Evolutionary conservation across 2,113 vertebrate species (phyloP).

Genomic region (Hemibagrus wyckioides): DNA sequence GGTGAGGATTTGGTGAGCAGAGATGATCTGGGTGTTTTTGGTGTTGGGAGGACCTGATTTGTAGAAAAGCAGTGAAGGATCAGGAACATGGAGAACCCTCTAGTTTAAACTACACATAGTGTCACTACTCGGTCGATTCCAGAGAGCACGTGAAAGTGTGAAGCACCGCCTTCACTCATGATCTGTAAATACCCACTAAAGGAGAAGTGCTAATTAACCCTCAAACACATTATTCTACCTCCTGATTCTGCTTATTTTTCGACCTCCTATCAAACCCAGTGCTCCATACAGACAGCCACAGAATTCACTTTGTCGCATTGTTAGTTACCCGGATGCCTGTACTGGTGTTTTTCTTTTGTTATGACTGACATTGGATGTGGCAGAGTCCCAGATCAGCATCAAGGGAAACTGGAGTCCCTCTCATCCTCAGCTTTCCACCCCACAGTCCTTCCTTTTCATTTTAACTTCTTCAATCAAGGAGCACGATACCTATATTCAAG

Average conservation of each 20-base stretch:
- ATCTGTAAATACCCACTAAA: background rate
- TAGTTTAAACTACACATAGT: background rate
- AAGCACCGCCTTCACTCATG: background rate
- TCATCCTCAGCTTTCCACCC: constrained; percentile 37
- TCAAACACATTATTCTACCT: constrained; percentile 45
- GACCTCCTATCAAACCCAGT: constrained; percentile 15
- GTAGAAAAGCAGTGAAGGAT: constrained; percentile 11
- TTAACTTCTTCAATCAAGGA: constrained; percentile 65
- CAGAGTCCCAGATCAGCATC: constrained; percentile 37
- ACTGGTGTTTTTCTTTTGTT: constrained; percentile 7
- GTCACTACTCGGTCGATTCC: constrained; percentile 7
- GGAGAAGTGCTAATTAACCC: constrained; percentile 31
- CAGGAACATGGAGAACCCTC: constrained; percentile 3
- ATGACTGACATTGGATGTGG: constrained; percentile 18
- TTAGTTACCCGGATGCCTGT: background rate
- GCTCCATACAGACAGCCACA: constrained; percentile 6
- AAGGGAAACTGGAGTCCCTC: constrained; percentile 27
- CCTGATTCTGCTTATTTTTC: constrained; percentile 43
- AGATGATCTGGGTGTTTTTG: constrained; percentile 20
- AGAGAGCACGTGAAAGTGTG: background rate
- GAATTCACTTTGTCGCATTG: background rate
- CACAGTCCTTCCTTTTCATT: constrained; percentile 20
- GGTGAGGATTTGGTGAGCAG: constrained; percentile 37
- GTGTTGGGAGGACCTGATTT: constrained; percentile 11
- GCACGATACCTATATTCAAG: constrained; percentile 68